Conservation (phyloP, 2,113 vertebrate genomes). For the Lipophrys pholis region DNA sequence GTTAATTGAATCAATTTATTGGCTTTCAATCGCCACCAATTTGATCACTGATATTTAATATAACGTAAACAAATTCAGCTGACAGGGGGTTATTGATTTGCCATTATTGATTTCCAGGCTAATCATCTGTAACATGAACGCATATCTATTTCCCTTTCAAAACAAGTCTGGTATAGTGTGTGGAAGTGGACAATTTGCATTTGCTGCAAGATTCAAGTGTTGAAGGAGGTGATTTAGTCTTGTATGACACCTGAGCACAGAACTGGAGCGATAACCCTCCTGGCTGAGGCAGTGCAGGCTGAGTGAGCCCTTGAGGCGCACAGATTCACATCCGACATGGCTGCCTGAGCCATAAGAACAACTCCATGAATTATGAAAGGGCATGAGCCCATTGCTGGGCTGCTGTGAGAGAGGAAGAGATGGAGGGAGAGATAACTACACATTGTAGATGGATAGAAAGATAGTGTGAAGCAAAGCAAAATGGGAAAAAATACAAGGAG, state of each 20-base stretch:
- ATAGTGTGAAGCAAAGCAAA: slow-evolving; percentile 51
- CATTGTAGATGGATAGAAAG: slow-evolving; percentile 47
- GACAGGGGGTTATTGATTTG: no score
- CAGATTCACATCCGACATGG: slow-evolving; percentile 74
- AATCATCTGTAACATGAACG: slow-evolving; percentile 1
- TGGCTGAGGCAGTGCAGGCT: slow-evolving; percentile 42
- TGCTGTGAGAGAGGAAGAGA: slow-evolving; percentile 34
- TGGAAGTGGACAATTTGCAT: slow-evolving; percentile 25
- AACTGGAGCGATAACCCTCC: slow-evolving; percentile 35
- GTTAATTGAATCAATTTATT: no score
- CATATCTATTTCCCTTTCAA: background rate
- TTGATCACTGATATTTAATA: no score
- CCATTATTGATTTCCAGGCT: no score
- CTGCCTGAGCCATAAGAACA: slow-evolving; percentile 74
- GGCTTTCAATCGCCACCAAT: no score
- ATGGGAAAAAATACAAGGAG: slow-evolving; percentile 42
- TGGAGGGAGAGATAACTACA: slow-evolving; percentile 47
- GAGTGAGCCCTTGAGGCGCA: slow-evolving; percentile 66
- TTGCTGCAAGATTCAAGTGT: slow-evolving; percentile 28
- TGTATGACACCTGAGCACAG: slow-evolving; percentile 47
- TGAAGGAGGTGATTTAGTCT: slow-evolving; percentile 44
- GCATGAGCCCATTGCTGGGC: slow-evolving; percentile 60
- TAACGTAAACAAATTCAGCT: no score
- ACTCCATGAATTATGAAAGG: slow-evolving; percentile 80
- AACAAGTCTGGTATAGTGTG: background rate